These are phyloP conservation scores for Sebastes steindachneri DNA, from an alignment of 2,797 vertebrate species.

Conservation along the genomic window DNA sequence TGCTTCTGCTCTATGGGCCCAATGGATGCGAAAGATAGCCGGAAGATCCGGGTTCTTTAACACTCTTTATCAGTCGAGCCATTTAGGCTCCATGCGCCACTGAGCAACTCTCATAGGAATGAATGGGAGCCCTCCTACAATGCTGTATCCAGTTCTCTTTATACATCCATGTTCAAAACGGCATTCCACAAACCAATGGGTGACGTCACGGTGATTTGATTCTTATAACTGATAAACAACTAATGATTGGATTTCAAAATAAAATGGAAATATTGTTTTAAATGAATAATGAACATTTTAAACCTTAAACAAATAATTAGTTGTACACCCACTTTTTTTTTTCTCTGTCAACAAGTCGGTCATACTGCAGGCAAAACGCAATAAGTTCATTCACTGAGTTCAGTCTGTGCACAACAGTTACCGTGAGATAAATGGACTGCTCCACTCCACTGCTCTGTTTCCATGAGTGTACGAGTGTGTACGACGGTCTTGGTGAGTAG, in stretches of 20 bases:
- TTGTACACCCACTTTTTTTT: not conserved
- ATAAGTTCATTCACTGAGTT: not conserved
- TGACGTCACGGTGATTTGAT: not conserved
- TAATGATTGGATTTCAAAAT: not conserved
- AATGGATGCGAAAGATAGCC: too few relatives aligned
- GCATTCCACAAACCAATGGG: too few relatives aligned
- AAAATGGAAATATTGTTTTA: not conserved
- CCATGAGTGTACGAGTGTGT: not conserved
- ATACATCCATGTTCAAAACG: too few relatives aligned
- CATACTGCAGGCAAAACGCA: not conserved
- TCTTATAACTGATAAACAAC: not conserved
- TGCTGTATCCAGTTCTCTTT: too few relatives aligned
- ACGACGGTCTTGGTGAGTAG: not conserved
- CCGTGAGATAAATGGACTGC: constrained; percentile 16
- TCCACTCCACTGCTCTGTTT: constrained; percentile 1
- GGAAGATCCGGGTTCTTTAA: too few relatives aligned
- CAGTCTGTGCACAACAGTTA: not conserved
- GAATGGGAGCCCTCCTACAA: too few relatives aligned
- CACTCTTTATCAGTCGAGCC: too few relatives aligned
- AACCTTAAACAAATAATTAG: not conserved
- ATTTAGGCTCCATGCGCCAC: too few relatives aligned
- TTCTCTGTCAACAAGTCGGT: not conserved
- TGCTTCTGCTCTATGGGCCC: too few relatives aligned
- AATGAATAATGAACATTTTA: not conserved
- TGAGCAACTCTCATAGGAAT: too few relatives aligned